Evolutionary conservation across 2,888 invertebrate genomes (phyloP), one percentile per base, ranked within the genome.

Genomic region (Nemotelus nigrinus): DNA sequence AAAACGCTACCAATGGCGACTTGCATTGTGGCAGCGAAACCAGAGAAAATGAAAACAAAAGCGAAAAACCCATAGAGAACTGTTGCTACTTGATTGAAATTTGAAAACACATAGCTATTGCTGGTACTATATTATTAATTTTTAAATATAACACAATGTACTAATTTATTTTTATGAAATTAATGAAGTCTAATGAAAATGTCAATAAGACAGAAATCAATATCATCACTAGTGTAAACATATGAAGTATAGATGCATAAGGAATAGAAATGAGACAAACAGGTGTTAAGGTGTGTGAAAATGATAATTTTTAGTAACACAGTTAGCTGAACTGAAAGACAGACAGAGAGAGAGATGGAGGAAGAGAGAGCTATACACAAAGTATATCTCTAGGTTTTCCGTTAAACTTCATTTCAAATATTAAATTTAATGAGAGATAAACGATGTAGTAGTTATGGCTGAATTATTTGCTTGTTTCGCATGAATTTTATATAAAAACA

Each of bases 401-500:
- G 55, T 71, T 71, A 8, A 57, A 44, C 44, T 71, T 53, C 47
- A 65, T 43, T 53, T 41, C 8, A 55, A 71, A 43, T 45, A 43
- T 55, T 41, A 53, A 71, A 53, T 6, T 53, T 43, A 71, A 71
- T 55, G n/a, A 43, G 25, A 68, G 44, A 55, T 57, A 57, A 57
- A n/a, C 10, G 5, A 25, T 57, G 43, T 7, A 45, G 4, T 47
- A 65, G 25, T 5, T 53, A 6, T 63, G 43, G 65, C 65, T n/a
- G 10, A 65, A 3, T 65, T 44, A 55, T 44, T 44, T 43, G 10
- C 50, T 50, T 41, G 74, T 74, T 63, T 63, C 60, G 48, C 74
- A 74, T 74, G 60, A 60, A 74, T 74, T 74, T 74, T 74, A 74
- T 74, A 74, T 74, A 74, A 60, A 74, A 74, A 74, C 74, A 74